Conservation (phyloP, 1,140 invertebrate genomes). For the Steinernema khuongi region DNA sequence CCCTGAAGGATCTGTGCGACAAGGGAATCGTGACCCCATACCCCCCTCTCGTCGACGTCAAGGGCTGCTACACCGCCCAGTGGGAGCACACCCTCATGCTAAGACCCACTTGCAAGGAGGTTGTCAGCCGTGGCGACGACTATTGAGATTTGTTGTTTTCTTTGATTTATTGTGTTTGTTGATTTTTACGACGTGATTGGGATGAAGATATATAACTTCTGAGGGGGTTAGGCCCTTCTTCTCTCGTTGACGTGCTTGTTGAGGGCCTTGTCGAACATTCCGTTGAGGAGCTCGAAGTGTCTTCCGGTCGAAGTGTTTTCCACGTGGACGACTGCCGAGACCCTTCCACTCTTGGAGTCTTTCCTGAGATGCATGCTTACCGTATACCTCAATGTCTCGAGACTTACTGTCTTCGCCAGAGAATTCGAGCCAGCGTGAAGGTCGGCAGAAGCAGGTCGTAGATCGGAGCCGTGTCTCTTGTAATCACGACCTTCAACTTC, state of each 20-base stretch:
- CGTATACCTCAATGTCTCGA: not conserved
- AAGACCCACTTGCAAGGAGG: constrained; percentile 95
- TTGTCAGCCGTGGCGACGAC: constrained; percentile 89
- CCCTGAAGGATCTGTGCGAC: constrained; percentile 94
- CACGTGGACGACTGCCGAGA: not conserved
- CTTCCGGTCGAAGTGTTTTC: not conserved
- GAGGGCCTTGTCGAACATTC: not conserved
- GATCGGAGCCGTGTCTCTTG: not conserved
- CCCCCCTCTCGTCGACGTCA: constrained; percentile 92
- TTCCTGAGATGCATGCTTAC: not conserved
- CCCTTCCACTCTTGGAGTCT: not conserved
- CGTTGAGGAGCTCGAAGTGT: not conserved
- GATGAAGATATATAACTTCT: too few relatives aligned
- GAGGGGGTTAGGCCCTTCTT: not conserved
- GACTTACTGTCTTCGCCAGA: not conserved
- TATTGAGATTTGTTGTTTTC: constrained; percentile 66
- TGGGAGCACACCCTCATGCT: constrained; percentile 97
- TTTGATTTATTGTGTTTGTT: not conserved
- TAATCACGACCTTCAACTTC: not conserved
- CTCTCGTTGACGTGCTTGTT: not conserved
- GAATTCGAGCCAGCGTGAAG: not conserved
- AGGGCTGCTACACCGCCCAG: constrained; percentile 97
- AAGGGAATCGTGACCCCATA: constrained; percentile 90
- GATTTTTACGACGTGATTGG: too few relatives aligned
- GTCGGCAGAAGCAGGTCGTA: not conserved